Base-by-base conservation (phyloP, 2,888 invertebrate species). In the Anaspis maculata region DNA sequence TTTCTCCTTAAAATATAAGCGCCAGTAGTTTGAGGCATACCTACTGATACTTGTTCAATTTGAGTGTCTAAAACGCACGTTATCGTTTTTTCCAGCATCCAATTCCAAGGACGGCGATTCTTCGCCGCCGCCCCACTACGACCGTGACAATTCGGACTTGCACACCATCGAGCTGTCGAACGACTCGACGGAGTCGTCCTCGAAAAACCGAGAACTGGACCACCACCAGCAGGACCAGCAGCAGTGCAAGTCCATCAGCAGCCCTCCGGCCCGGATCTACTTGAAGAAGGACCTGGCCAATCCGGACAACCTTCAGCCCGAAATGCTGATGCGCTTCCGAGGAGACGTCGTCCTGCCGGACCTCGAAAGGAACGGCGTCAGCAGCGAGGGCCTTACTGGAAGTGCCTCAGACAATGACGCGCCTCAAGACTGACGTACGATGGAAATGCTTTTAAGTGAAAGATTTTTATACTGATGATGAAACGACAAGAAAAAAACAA, bases 341-440 rank as follows among this genome's bases (percentile, higher is more conserved):
- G 60, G 57, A 25, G 51, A 6, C 9, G 9, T 56, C 33, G 11
- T 54, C 31, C 44, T 58, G 22, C 54, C 54, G 39, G 59, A 60
- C 38, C 45, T 52, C 27, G 59, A 61, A 30, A 52, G 57, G 41
- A 64, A 64, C 50, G 66, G 65, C 46, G 45, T 56, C 45, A 46
- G 47, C 39, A 46, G 37, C 46, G 47, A 40, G 42, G 35, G 21
- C 16, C 53, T 43, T 52, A 50, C 44, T 44, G 63, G 58, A 52
- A 64, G 64, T 62, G 63, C 63, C 60, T 66, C 64, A 44, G 64
- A 63, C 48, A 59, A 62, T 39, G 65, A 65, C 48, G 60, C 57
- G 53, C 59, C 60, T 46, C 65, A 64, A 61, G 66, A 66, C 66
- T 66, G 66, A 66, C 62, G n/a, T n/a, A n/a, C n/a, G n/a, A n/a